These are phyloP conservation scores for Ennomos quercinarius DNA, from an alignment of 2,888 invertebrate species.

Conservation along the genomic window DNA sequence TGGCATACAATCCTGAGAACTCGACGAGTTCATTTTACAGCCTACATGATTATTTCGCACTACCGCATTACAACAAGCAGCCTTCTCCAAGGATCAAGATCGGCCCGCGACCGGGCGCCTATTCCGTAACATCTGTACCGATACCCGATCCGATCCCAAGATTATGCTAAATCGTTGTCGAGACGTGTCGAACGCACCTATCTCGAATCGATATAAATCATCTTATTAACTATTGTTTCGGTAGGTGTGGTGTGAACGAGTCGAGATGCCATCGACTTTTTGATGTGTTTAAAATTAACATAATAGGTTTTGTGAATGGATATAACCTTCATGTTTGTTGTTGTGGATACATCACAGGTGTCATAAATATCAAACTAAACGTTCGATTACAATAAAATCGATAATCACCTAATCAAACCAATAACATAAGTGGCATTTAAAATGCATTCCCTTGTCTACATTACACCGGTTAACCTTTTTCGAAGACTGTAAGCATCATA, in stretches of 20 bases:
- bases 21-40: neutral
- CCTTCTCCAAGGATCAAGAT: slow-evolving; percentile 43
- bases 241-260: slow-evolving; percentile 85
- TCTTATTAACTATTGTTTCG: slow-evolving; percentile 86
- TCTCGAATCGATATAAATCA: slow-evolving; percentile 84
- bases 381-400: slow-evolving; percentile 9
- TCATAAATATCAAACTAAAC: slow-evolving; percentile 26
- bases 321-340: slow-evolving; percentile 79
- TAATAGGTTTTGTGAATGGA: slow-evolving; percentile 85
- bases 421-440: neutral
- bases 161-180: slow-evolving; percentile 84
- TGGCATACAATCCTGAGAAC: neutral
- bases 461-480: slow-evolving; percentile 17
- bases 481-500: slow-evolving; percentile 4
- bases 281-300: slow-evolving; percentile 86
- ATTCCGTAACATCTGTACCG: slow-evolving; percentile 72
- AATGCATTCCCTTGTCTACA: slow-evolving; percentile 1
- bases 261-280: slow-evolving; percentile 73
- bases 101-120: slow-evolving; percentile 41
- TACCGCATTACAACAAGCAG: slow-evolving; percentile 26
- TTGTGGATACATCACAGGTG: slow-evolving; percentile 44
- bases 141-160: slow-evolving; percentile 76
- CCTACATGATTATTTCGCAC: slow-evolving; percentile 21
- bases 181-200: slow-evolving; percentile 79
- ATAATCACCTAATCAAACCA: slow-evolving; percentile 1